Conservation (phyloP, 2,797 vertebrate species). For the Sebastiscus tertius region DNA sequence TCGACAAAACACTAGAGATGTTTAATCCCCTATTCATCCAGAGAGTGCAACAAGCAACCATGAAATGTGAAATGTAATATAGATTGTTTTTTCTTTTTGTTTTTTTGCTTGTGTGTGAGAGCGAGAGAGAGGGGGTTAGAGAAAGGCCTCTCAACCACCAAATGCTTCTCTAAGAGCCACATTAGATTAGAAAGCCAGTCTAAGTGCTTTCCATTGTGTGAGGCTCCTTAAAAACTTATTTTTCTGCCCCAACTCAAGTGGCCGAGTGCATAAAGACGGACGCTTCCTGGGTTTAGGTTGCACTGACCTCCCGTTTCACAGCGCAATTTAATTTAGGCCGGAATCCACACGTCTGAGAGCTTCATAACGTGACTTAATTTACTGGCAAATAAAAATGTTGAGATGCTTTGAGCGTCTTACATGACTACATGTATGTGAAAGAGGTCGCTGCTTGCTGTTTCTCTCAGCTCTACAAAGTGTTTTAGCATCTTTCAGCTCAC, state of each 20-base stretch:
- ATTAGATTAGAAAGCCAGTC: constrained; percentile 52
- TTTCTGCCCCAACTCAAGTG: constrained; percentile 24
- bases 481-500: background rate
- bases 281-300: constrained; percentile 33
- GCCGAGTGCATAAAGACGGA: background rate
- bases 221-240: constrained; percentile 28
- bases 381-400: constrained; percentile 6
- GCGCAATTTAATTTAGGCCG: background rate
- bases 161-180: constrained; percentile 36
- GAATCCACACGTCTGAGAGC: constrained; percentile 2
- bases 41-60: constrained; percentile 19
- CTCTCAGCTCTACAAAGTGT: background rate
- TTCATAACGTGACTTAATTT: background rate
- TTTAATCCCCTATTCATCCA: constrained; percentile 55
- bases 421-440: background rate
- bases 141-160: constrained; percentile 15
- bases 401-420: background rate
- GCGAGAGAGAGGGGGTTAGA: background rate
- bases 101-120: constrained; percentile 1
- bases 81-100: constrained; percentile 10
- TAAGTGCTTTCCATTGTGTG: constrained; percentile 59
- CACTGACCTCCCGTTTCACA: background rate
- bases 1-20: constrained; percentile 50
- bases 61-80: constrained; percentile 54
- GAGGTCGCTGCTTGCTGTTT: background rate